phyloP scores from a whole-genome alignment of 2,113 vertebrate genomes.

The Catagonus wagneri region DNA sequence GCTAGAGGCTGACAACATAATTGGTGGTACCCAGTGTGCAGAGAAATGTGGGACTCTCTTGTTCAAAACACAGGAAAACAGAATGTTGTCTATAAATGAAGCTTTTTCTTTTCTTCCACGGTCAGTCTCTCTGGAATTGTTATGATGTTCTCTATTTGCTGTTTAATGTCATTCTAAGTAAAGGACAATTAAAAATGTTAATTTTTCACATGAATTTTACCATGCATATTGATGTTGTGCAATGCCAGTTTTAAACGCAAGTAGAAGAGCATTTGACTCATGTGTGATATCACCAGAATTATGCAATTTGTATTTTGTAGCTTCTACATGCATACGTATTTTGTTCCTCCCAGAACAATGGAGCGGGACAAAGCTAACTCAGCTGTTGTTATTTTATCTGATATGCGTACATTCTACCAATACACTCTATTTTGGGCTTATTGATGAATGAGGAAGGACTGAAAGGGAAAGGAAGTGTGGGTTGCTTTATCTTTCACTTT shows the following conservation, averaged over 20 bases:
- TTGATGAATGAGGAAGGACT: not conserved
- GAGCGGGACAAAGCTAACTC: not conserved
- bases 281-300: not conserved
- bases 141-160: not conserved
- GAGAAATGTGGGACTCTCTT: not conserved
- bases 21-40: not conserved
- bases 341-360: not conserved
- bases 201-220: not conserved
- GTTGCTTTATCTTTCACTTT: not conserved
- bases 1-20: not conserved
- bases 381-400: not conserved
- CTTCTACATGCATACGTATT: not conserved
- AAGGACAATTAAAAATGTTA: constrained; percentile 18
- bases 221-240: not conserved
- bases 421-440: not conserved
- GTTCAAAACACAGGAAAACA: not conserved
- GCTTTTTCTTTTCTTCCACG: not conserved
- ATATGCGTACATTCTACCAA: not conserved
- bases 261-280: not conserved
- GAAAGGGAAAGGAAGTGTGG: not conserved
- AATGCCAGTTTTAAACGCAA: not conserved
- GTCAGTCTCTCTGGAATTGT: not conserved
- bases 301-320: not conserved
- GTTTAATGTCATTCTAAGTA: not conserved
- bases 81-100: not conserved